Percentiles rank a stretch among this genome's conserved stretches.
Conservation (phyloP, 2,888 invertebrate species). For the Ennomos fuscantarius region DNA sequence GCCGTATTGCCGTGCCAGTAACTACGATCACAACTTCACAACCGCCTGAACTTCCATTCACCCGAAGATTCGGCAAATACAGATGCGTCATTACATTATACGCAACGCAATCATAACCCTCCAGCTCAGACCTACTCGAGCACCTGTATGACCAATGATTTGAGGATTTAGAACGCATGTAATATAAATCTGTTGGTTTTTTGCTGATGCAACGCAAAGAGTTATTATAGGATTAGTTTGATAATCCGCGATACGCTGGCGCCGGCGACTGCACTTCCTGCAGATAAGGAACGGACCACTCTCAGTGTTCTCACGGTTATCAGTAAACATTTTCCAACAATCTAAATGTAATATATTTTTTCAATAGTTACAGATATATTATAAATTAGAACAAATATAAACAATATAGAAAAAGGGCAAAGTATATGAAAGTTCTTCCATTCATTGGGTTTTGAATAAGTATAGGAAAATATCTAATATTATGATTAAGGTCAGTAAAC, state of each 20-base stretch:
- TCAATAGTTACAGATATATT: not conserved
- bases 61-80: slow-evolving; percentile 54
- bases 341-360: slow-evolving; percentile 4
- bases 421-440: too few species aligned
- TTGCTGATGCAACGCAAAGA: slow-evolving; percentile 49
- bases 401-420: not conserved
- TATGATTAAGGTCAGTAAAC: too few species aligned
- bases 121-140: slow-evolving; percentile 9
- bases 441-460: too few species aligned
- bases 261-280: slow-evolving; percentile 74
- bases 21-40: slow-evolving; percentile 20
- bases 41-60: slow-evolving; percentile 64
- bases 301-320: slow-evolving; percentile 56
- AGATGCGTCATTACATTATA: slow-evolving; percentile 40
- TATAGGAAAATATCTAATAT: too few species aligned
- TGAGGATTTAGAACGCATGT: slow-evolving; percentile 10
- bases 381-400: not conserved
- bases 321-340: slow-evolving; percentile 27
- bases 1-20: slow-evolving; percentile 45
- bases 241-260: slow-evolving; percentile 68
- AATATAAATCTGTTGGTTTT: not conserved
- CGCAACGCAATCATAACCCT: slow-evolving; percentile 33
- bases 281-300: slow-evolving; percentile 71
- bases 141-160: slow-evolving; percentile 26
- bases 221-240: slow-evolving; percentile 60